These are phyloP conservation scores for Parus major DNA, from an alignment of 2,113 vertebrate species.

Conservation along the genomic window DNA sequence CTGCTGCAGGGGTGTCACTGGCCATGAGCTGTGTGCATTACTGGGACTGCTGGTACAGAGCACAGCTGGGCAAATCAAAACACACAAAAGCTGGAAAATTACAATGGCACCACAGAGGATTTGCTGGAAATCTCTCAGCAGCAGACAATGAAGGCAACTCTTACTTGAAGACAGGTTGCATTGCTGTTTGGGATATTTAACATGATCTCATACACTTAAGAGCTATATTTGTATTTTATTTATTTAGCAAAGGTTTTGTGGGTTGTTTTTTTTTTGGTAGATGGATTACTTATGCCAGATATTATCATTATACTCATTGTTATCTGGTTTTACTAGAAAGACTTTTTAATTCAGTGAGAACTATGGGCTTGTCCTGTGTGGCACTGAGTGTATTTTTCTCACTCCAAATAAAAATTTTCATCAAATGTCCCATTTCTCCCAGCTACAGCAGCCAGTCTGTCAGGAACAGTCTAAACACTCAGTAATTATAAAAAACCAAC, in stretches of 20 bases:
- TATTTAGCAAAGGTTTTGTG: background rate
- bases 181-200: background rate
- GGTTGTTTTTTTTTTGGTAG: background rate
- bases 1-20: background rate
- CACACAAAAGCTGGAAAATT: slow-evolving; percentile 18
- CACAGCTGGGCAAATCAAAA: slow-evolving; percentile 22
- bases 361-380: background rate
- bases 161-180: background rate
- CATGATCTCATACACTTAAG: background rate
- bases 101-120: background rate
- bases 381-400: background rate
- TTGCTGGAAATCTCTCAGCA: slow-evolving; percentile 8
- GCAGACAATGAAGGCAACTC: background rate
- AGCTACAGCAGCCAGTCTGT: background rate
- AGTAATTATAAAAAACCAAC: background rate
- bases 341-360: background rate
- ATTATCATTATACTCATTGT: background rate
- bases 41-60: background rate
- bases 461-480: background rate
- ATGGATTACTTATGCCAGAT: background rate
- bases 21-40: background rate
- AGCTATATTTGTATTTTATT: background rate
- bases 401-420: background rate
- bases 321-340: background rate
- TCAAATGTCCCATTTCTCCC: background rate